phyloP scores from a whole-genome alignment of 2,888 invertebrate species.

The Lysandra coridon region DNA sequence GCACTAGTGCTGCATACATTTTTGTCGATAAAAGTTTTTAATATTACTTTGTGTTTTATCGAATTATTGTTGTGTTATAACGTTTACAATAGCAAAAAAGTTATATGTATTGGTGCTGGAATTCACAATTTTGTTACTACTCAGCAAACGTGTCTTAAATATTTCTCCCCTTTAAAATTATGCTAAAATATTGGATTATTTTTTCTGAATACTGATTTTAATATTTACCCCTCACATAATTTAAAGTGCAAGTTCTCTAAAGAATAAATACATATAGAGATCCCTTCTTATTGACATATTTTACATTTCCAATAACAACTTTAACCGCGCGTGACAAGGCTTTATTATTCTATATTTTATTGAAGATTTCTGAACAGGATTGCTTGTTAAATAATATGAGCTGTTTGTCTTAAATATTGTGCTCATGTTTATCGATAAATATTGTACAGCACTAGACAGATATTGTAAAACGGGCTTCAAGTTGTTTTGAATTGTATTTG shows the following conservation, averaged over 20 bases:
- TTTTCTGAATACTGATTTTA: not conserved
- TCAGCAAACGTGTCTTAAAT: not conserved
- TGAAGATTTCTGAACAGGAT: constrained; percentile 1
- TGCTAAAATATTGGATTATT: not conserved
- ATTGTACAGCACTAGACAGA: constrained; percentile 8
- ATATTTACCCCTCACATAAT: not conserved
- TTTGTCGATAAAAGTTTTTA: constrained; percentile 7
- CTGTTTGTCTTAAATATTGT: not conserved
- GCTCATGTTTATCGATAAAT: constrained; percentile 23
- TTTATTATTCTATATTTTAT: not conserved
- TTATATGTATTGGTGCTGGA: too few relatives aligned
- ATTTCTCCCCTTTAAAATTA: not conserved
- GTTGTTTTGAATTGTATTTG: constrained; percentile 8
- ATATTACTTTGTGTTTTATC: not conserved
- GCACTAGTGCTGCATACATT: not conserved
- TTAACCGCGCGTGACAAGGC: not conserved
- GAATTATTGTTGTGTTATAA: too few relatives aligned
- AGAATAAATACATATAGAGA: not conserved
- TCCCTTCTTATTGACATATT: not conserved
- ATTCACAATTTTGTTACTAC: not conserved
- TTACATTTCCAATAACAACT: constrained; percentile 5
- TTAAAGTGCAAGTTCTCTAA: not conserved
- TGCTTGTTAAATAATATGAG: constrained; percentile 6
- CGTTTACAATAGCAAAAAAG: too few relatives aligned
- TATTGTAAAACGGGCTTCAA: not conserved